Evolutionary conservation across 2,888 invertebrate species (phyloP).

Genomic region (Mylabris sibirica): DNA sequence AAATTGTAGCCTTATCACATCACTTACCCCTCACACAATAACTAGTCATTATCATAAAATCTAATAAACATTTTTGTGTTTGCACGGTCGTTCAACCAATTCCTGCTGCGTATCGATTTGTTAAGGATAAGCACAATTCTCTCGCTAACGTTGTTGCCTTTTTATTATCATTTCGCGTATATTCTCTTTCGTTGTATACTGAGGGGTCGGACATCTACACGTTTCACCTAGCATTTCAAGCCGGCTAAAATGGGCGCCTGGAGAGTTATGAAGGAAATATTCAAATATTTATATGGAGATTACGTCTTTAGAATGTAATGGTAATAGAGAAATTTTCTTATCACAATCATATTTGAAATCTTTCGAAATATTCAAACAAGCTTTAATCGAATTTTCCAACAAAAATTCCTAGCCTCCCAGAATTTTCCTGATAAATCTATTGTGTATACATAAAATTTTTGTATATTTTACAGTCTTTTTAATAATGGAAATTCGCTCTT

Average conservation of each 20-base stretch:
- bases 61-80: not conserved
- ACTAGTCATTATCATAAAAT: conserved; percentile 1
- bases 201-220: conserved; percentile 29
- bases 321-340: conserved; percentile 13
- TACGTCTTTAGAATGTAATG: conserved; percentile 9
- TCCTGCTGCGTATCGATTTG: conserved; percentile 34
- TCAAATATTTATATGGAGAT: conserved; percentile 40
- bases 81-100: conserved; percentile 3
- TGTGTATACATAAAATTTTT: not conserved
- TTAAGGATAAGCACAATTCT: conserved; percentile 32
- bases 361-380: not conserved
- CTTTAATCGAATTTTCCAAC: conserved; percentile 9
- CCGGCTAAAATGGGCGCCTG: conserved; percentile 30
- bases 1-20: no score
- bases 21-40: not conserved
- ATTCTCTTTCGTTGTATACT: conserved; percentile 21
- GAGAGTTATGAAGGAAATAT: conserved; percentile 37
- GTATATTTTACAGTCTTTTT: not conserved
- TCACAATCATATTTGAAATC: not conserved
- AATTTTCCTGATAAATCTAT: not conserved
- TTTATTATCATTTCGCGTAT: conserved; percentile 37
- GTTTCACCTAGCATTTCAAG: conserved; percentile 25
- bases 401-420: not conserved
- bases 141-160: conserved; percentile 32
- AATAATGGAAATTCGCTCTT: not conserved